Conservation (phyloP, 2,888 invertebrate genomes). For the Thera britannica region DNA sequence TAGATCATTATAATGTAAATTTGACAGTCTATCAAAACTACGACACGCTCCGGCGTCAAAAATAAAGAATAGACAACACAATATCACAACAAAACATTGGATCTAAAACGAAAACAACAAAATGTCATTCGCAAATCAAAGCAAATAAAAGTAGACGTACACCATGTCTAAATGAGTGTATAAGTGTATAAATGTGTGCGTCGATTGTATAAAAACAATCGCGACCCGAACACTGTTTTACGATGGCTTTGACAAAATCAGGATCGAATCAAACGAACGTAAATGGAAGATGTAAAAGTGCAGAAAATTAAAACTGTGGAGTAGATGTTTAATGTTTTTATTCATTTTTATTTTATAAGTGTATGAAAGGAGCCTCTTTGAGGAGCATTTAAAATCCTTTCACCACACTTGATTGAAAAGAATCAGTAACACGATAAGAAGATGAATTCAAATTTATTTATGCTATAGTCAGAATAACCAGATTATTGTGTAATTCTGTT, state of each 20-base stretch:
- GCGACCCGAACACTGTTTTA: constrained; percentile 75
- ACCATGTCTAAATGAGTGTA: constrained; percentile 70
- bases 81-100: constrained; percentile 69
- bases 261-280: constrained; percentile 78
- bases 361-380: too few species aligned
- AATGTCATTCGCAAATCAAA: constrained; percentile 81
- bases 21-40: constrained; percentile 80
- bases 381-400: too few species aligned
- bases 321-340: constrained; percentile 27
- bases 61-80: constrained; percentile 59
- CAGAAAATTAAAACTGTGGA: constrained; percentile 52
- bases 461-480: too few species aligned
- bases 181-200: constrained; percentile 50
- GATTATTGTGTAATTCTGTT: too few species aligned
- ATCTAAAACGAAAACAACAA: constrained; percentile 65
- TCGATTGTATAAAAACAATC: constrained; percentile 83
- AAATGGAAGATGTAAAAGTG: constrained; percentile 74
- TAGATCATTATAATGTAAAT: constrained; percentile 74
- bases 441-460: too few species aligned
- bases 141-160: constrained; percentile 68
- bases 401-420: too few species aligned
- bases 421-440: too few species aligned
- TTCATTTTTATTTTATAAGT: background rate
- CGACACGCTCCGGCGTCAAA: constrained; percentile 68
- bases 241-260: constrained; percentile 81